These are phyloP conservation scores for Eunapius fragilis DNA, from an alignment of 37 sponge, comb jelly and placozoan species.

Conservation along the genomic window DNA sequence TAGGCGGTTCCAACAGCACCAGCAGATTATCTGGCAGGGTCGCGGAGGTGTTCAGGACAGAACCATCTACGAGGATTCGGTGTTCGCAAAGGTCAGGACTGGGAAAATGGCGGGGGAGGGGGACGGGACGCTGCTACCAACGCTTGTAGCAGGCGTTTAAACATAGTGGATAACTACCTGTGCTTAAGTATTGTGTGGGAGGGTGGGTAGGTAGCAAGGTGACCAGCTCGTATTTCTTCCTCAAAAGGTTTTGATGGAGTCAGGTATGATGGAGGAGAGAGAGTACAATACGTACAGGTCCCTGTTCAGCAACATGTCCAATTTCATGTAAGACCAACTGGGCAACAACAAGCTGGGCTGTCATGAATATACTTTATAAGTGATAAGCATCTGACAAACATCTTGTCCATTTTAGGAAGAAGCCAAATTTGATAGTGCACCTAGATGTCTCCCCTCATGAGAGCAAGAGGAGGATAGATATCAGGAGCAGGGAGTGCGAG, in stretches of 20 bases:
- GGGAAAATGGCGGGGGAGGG: background rate
- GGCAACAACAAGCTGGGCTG: background rate
- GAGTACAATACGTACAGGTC: constrained; percentile 90
- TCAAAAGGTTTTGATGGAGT: constrained; percentile 81
- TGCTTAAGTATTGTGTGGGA: too few relatives aligned
- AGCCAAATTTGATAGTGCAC: constrained; percentile 96
- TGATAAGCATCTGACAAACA: background rate
- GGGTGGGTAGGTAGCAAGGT: too few relatives aligned
- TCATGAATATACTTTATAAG: background rate
- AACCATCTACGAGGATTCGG: constrained; percentile 97
- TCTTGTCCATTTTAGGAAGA: constrained; percentile 76
- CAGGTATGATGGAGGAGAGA: constrained; percentile 91
- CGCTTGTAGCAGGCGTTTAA: too few relatives aligned
- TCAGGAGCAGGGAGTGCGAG: constrained; percentile 89
- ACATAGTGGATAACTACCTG: too few relatives aligned
- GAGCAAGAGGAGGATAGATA: constrained; percentile 85
- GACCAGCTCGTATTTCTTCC: background rate
- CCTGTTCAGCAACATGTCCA: constrained; percentile 98
- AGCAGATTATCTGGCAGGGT: constrained; percentile 98
- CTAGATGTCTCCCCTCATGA: constrained; percentile 93
- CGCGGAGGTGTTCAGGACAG: constrained; percentile 95
- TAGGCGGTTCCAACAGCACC: constrained; percentile 94
- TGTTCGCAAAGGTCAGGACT: constrained; percentile 82
- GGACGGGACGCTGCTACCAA: too few relatives aligned
- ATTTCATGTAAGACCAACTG: constrained; percentile 81